Evolutionary conservation across 2,113 vertebrate genomes (phyloP).

Genomic region (Toxotes chatareus): DNA sequence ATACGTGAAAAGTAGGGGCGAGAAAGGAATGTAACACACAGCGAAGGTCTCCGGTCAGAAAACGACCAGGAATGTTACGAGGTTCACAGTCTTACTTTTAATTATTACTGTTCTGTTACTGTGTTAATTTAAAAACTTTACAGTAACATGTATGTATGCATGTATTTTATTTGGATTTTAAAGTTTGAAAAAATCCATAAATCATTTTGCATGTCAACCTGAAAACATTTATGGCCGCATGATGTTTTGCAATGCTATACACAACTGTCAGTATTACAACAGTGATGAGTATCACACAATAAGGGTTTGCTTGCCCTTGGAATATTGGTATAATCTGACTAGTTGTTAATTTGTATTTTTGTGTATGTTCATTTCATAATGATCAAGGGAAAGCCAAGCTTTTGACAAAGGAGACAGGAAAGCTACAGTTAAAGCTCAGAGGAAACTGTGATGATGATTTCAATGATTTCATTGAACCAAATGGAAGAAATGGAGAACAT

Average conservation of each 20-base stretch:
- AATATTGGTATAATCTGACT: not conserved
- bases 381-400: not conserved
- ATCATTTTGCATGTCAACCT: not conserved
- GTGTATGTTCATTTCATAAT: not conserved
- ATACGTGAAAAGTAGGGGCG: not conserved
- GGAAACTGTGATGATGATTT: not conserved
- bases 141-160: not conserved
- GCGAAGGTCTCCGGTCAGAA: not conserved
- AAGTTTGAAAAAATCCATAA: not conserved
- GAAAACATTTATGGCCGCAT: not conserved
- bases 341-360: not conserved
- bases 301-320: not conserved
- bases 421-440: not conserved
- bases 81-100: not conserved
- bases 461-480: not conserved
- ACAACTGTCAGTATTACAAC: not conserved
- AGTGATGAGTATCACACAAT: not conserved
- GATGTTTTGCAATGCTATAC: not conserved
- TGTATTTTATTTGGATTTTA: not conserved
- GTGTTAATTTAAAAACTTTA: slow-evolving; percentile 12
- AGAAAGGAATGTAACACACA: not conserved
- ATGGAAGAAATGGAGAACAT: not conserved
- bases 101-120: not conserved
- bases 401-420: not conserved
- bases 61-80: not conserved